Conservation (phyloP, 2,888 invertebrate species). For the Tenthredo amoena region DNA sequence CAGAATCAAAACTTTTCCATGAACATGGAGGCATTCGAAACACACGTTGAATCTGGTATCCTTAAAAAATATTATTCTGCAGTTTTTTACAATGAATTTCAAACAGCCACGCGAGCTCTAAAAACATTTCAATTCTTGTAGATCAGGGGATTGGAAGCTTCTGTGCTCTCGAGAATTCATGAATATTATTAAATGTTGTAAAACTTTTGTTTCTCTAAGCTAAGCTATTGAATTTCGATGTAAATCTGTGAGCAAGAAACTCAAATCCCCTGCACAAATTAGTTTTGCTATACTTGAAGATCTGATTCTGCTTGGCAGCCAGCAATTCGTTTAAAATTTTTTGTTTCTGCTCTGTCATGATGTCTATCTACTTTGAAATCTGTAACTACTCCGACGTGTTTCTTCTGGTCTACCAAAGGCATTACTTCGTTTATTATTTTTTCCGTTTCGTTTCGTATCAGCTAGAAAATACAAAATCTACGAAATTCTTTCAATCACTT, state of each 20-base stretch:
- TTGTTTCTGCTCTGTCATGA: neutral
- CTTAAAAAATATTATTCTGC: conserved; percentile 8
- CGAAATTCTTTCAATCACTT: neutral
- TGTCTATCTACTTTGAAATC: neutral
- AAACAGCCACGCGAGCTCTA: neutral
- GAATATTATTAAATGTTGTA: neutral
- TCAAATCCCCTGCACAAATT: neutral
- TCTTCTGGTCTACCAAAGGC: neutral
- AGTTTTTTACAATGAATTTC: neutral
- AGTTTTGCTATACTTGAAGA: conserved; percentile 3
- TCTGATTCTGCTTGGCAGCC: neutral
- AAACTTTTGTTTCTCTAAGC: neutral
- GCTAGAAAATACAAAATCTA: neutral
- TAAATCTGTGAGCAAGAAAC: neutral
- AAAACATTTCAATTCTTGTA: neutral
- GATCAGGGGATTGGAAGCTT: neutral
- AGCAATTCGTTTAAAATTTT: neutral
- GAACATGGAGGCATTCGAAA: conserved; percentile 69
- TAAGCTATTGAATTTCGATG: neutral
- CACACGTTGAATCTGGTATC: conserved; percentile 70
- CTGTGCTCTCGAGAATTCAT: neutral
- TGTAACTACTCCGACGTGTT: neutral
- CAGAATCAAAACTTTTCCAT: conserved; percentile 62
- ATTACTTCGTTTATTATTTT: conserved; percentile 29
- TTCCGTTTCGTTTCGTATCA: conserved; percentile 39